These are phyloP conservation scores for Caenorhabditis wallacei DNA, from an alignment of 2,888 invertebrate genomes.

Conservation along the genomic window DNA sequence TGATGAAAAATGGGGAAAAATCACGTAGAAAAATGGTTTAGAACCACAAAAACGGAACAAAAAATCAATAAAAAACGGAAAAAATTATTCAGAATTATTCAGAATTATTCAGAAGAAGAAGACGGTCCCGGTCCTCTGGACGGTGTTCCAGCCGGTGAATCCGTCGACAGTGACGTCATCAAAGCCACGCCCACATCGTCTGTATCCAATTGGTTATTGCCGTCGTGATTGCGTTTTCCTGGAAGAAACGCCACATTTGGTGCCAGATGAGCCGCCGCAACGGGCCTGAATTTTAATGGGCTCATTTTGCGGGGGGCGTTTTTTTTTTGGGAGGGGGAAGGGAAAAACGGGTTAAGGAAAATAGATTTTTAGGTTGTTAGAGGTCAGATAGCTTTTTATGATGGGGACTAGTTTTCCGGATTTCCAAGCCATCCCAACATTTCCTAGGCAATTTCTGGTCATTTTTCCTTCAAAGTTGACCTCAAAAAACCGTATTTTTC, in stretches of 20 bases:
- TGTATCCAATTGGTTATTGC: not conserved
- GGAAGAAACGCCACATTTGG: conserved; percentile 56
- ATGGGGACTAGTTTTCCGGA: no score
- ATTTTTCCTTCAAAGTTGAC: no score
- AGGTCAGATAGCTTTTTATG: no score
- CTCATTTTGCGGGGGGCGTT: not conserved
- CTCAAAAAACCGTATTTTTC: no score
- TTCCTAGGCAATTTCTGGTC: no score
- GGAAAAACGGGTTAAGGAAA: not conserved
- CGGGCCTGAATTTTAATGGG: conserved; percentile 34
- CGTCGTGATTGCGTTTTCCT: conserved; percentile 57
- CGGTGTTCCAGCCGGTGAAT: conserved; percentile 2
- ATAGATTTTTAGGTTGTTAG: no score
- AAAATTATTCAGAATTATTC: not conserved
- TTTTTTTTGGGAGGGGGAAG: not conserved
- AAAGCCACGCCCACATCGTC: conserved; percentile 42
- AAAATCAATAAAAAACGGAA: not conserved
- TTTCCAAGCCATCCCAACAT: no score
- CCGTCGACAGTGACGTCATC: conserved; percentile 32
- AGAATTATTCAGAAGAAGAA: not conserved
- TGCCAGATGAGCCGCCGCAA: conserved; percentile 27
- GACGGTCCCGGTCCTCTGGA: not conserved
- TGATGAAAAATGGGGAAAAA: not conserved
- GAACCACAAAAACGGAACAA: not conserved
- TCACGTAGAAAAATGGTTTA: no score